Base-by-base conservation (phyloP, 2,888 invertebrate genomes). In the Lasioglossum pauxillum region DNA sequence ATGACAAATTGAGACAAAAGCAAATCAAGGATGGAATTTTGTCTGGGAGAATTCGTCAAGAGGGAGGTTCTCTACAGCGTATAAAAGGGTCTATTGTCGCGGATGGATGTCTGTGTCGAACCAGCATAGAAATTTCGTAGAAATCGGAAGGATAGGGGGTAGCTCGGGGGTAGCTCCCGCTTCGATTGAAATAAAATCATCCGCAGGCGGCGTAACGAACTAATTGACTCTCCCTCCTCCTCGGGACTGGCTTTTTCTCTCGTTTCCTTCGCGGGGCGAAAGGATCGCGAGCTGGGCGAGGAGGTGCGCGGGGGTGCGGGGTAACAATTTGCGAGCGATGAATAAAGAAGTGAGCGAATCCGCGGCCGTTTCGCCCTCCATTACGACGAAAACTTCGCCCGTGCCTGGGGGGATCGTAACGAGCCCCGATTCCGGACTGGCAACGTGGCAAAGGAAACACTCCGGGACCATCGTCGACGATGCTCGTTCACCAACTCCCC, bases 281-380 rank as follows among this genome's bases (percentile, higher is more conserved):
- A 38, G 69, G 69, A 69, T 23, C 69, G 38, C 38, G 69, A 8
- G 38, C 35, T 31, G 14, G 53, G 38, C 19, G n/a, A 35, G n/a
- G 19, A 35, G 19, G 67, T 12, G 31, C 19, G n/a, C 27, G 41
- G 69, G 31, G 27, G 23, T 4, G 57, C 53, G 82, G 85, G 71
- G 78, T 87, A 88, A 88, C 91, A 92, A 92, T 91, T 92, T 91
- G 89, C 86, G 84, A 89, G 86, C 91, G 89, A 91, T 91, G 91
- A 92, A 92, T 91, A 92, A 92, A 92, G 91, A 92, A 92, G 84
- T 89, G 84, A 27, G 89, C 75, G 81, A 81, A 87, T 84, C 80
- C 85, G 84, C 76, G 73, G 60, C 78, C 88, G 84, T 88, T 73
- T 80, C 82, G 76, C 60, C 80, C 78, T 87, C 88, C 84, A 83